A percentile compares a stretch with the other conserved stretches of the same genome.
Evolutionary conservation across 2,797 vertebrate species (phyloP).

Genomic region (Leuciscus waleckii): DNA sequence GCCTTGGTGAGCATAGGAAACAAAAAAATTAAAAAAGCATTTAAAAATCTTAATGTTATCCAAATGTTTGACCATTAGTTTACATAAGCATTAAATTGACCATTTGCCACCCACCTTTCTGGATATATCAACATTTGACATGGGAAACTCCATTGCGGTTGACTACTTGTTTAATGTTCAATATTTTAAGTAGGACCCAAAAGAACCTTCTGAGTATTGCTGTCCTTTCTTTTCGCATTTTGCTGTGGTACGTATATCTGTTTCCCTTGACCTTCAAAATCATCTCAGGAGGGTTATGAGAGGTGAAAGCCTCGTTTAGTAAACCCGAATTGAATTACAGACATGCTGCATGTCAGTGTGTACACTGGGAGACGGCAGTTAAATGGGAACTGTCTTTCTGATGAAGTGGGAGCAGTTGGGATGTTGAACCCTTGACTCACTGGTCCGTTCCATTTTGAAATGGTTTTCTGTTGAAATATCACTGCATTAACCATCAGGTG

Average conservation of each 20-base stretch:
- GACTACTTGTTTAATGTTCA: neutral
- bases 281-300: slow-evolving; percentile 43
- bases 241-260: neutral
- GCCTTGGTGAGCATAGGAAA: neutral
- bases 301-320: slow-evolving; percentile 41
- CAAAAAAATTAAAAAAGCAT: no score
- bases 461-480: slow-evolving; percentile 53
- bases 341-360: slow-evolving; percentile 41
- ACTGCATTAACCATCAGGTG: slow-evolving; percentile 13
- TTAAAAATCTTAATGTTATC: neutral
- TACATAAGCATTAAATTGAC: neutral
- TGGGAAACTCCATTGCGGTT: neutral
- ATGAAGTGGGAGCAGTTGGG: slow-evolving; percentile 61
- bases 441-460: slow-evolving; percentile 33
- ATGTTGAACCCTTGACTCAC: slow-evolving; percentile 55
- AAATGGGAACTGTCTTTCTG: slow-evolving; percentile 68
- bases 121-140: neutral
- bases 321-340: slow-evolving; percentile 44
- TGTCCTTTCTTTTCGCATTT: slow-evolving; percentile 35
- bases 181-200: neutral
- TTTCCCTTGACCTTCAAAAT: slow-evolving; percentile 45
- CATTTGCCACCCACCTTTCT: neutral
- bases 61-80: neutral
- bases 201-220: neutral
- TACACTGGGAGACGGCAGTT: slow-evolving; percentile 33